Conservation (phyloP, 2,888 invertebrate species). For the Octonoba sinensis region DNA sequence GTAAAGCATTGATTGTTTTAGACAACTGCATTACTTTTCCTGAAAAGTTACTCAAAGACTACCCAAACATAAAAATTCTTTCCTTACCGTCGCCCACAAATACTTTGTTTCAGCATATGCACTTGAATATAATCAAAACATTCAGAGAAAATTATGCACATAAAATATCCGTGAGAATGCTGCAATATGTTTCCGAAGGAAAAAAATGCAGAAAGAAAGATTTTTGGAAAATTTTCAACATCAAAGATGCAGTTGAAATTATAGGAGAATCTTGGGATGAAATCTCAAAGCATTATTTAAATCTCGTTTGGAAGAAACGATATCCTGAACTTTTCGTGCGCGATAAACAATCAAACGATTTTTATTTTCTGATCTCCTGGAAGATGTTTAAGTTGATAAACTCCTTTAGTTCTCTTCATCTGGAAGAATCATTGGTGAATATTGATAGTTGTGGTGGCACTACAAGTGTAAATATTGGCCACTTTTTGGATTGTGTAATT, state of each 20-base stretch:
- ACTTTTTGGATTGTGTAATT: too few relatives aligned
- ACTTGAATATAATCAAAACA: slow-evolving; percentile 10
- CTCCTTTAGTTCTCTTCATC: too few relatives aligned
- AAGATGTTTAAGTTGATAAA: too few relatives aligned
- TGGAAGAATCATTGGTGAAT: too few relatives aligned
- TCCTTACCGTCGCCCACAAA: not conserved
- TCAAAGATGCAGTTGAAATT: slow-evolving; percentile 12
- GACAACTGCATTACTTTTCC: not conserved
- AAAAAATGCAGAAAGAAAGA: not conserved
- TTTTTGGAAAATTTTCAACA: slow-evolving; percentile 17
- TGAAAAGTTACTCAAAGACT: not conserved
- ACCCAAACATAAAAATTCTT: slow-evolving; percentile 3
- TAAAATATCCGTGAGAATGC: not conserved
- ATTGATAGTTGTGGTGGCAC: too few relatives aligned
- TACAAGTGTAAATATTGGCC: too few relatives aligned
- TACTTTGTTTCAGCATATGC: not conserved
- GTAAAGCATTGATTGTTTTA: not conserved
- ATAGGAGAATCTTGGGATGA: slow-evolving; percentile 16
- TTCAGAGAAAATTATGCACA: not conserved
- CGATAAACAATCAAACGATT: too few relatives aligned
- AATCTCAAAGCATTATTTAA: slow-evolving; percentile 8
- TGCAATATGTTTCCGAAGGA: not conserved
- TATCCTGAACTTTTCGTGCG: not conserved
- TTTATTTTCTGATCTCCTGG: too few relatives aligned
- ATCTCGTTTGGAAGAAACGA: slow-evolving; percentile 17